Conservation (phyloP, 2,113 vertebrate species). For the Stigmatopora argus region DNA sequence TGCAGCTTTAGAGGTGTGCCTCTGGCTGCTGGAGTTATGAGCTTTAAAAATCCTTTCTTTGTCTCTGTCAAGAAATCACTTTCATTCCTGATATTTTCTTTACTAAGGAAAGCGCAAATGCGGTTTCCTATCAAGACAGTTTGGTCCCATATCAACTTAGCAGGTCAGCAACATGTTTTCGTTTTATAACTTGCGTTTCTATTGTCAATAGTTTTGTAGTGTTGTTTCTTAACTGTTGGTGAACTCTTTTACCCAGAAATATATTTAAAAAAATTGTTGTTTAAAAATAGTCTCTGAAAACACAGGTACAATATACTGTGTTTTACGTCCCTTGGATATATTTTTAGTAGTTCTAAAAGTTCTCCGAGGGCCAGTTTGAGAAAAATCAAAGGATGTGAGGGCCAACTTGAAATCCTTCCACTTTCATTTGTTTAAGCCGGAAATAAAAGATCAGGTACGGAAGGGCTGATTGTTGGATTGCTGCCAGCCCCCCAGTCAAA, state of each 20-base stretch:
- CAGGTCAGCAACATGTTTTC: not conserved
- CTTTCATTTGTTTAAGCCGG: too few relatives aligned
- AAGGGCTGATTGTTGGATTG: too few relatives aligned
- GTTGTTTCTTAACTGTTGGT: not conserved
- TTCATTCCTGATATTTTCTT: conserved; percentile 15
- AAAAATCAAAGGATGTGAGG: too few relatives aligned
- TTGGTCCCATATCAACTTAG: not conserved
- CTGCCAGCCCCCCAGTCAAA: too few relatives aligned
- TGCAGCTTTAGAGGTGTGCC: conserved; percentile 27
- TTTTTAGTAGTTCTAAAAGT: too few relatives aligned
- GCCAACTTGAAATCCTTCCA: too few relatives aligned
- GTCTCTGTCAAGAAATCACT: conserved; percentile 28
- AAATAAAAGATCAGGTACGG: too few relatives aligned
- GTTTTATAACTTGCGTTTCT: not conserved
- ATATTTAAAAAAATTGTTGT: not conserved
- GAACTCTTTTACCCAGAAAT: too few relatives aligned
- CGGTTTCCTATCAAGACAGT: conserved; percentile 6
- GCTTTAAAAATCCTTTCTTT: conserved; percentile 23
- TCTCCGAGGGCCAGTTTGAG: too few relatives aligned
- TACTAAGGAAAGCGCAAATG: conserved; percentile 3
- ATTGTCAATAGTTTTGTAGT: not conserved
- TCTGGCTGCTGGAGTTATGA: conserved; percentile 36
- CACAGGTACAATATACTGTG: not conserved
- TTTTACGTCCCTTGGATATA: too few relatives aligned
- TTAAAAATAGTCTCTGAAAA: not conserved